Base-by-base conservation (phyloP, 2,797 vertebrate species). In the Chaenodraco wilsoni region DNA sequence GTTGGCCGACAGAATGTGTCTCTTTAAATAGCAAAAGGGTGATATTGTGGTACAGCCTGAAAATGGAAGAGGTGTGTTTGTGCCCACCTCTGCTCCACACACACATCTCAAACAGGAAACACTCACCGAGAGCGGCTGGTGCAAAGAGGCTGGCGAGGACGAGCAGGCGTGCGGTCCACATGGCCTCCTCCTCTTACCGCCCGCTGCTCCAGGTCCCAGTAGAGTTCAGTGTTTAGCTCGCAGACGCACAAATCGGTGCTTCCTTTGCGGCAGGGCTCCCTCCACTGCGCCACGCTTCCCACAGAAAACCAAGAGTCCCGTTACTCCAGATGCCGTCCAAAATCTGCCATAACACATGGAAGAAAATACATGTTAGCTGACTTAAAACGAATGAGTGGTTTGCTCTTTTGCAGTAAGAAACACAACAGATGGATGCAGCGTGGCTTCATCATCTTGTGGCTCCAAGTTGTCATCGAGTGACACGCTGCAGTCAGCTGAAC, bases 101-200 rank as follows among this genome's bases (percentile, higher is more conserved):
- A 60, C 48, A 65, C 51, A 66, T 19, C 59, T 65, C 52, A 40
- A 55, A 72, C 27, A 65, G 79, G 75, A 17, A 21, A 49, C 61
- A 89, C 97, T 96, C 93, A 99, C 97, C 97, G 88, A 96, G 91
- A 91, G 94, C 85, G 69, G 94, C 85, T 17, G 97, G 95, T 86
- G 95, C 94, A 57, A 96, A 94, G 89, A 99, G 93, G 93, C 94
- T 94, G 93, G 94, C 95, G 91, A 97, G 91, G 93, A 96, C 92
- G 65, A 98, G 94, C 88, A 97, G 94, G 94, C 95, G 96, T 94
- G 94, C 92, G 89, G 96, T 93, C 96, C 96, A 96, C 97, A 99
- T 98, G 96, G 95, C 95, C 95, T 88, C 91, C 93, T 93, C 92
- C 85, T 89, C 90, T 90, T 86, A 89, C 91, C 88, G 85, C 91